These are phyloP conservation scores for Salminus brasiliensis DNA, from an alignment of 2,113 vertebrate species.

Conservation along the genomic window DNA sequence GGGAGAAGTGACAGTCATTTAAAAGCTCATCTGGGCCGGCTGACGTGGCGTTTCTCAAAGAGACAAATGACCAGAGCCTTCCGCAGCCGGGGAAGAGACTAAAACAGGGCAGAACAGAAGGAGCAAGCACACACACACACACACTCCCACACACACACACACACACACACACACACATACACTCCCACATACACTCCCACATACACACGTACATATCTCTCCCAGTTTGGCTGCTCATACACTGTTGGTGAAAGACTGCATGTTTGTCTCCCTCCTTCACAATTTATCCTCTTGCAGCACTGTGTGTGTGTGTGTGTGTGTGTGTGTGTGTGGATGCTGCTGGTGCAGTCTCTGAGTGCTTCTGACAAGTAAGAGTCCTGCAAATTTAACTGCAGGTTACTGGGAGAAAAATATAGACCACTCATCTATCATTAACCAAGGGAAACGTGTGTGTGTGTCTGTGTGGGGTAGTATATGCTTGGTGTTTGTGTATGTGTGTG, in stretches of 20 bases:
- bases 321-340: background rate
- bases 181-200: background rate
- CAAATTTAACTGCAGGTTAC: slow-evolving; percentile 12
- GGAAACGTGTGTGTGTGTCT: background rate
- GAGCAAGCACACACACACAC: slow-evolving; percentile 18
- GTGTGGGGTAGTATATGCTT: slow-evolving; percentile 52
- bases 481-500: slow-evolving; percentile 48
- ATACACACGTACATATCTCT: slow-evolving; percentile 40
- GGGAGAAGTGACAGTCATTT: slow-evolving; percentile 67
- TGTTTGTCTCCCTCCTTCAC: slow-evolving; percentile 33
- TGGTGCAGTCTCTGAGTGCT: slow-evolving; percentile 9
- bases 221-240: slow-evolving; percentile 44
- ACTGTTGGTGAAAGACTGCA: slow-evolving; percentile 28
- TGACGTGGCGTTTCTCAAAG: slow-evolving; percentile 62
- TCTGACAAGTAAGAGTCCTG: slow-evolving; percentile 10
- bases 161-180: slow-evolving; percentile 14
- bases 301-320: background rate
- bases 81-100: slow-evolving; percentile 57
- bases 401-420: slow-evolving; percentile 25
- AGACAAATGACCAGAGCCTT: slow-evolving; percentile 60
- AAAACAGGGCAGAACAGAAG: slow-evolving; percentile 51
- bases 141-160: slow-evolving; percentile 11
- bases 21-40: slow-evolving; percentile 66
- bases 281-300: slow-evolving; percentile 30
- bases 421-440: background rate